phyloP scores from a whole-genome alignment of 2,797 vertebrate genomes.

The Phrynocephalus vlangalii region DNA sequence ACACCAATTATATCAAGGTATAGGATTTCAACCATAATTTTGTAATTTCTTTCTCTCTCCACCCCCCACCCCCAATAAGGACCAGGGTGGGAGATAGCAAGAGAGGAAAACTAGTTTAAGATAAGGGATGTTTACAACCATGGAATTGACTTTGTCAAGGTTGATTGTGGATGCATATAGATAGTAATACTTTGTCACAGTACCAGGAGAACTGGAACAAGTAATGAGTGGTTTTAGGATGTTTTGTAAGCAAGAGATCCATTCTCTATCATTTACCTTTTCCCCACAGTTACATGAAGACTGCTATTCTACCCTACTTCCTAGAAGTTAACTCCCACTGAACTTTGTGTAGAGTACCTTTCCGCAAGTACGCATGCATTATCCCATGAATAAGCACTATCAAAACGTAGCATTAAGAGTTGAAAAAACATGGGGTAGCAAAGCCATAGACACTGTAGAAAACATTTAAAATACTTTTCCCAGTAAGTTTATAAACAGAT shows the following conservation, averaged over 20 bases:
- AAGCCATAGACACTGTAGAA: neutral
- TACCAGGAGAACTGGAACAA: neutral
- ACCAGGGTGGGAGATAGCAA: neutral
- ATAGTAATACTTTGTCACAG: slow-evolving; percentile 3
- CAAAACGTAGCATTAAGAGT: neutral
- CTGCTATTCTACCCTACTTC: neutral
- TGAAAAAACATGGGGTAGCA: neutral
- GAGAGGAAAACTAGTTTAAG: neutral
- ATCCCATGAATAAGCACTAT: neutral
- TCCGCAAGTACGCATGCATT: neutral
- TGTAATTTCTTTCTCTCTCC: too few relatives aligned
- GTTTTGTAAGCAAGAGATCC: neutral
- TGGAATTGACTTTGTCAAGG: neutral
- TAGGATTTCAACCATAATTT: too few relatives aligned
- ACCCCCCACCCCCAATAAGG: too few relatives aligned
- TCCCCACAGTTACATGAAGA: neutral
- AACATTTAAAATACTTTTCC: neutral
- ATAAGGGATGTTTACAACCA: neutral
- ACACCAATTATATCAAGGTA: too few relatives aligned
- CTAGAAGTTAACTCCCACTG: neutral
- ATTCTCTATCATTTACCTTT: neutral
- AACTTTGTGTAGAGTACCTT: neutral
- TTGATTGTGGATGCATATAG: neutral
- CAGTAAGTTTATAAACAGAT: neutral
- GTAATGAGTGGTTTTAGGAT: neutral